Percentiles rank a stretch among this genome's conserved stretches.
Evolutionary conservation across 2,888 invertebrate genomes (phyloP).

Genomic region (Pyralis farinalis): DNA sequence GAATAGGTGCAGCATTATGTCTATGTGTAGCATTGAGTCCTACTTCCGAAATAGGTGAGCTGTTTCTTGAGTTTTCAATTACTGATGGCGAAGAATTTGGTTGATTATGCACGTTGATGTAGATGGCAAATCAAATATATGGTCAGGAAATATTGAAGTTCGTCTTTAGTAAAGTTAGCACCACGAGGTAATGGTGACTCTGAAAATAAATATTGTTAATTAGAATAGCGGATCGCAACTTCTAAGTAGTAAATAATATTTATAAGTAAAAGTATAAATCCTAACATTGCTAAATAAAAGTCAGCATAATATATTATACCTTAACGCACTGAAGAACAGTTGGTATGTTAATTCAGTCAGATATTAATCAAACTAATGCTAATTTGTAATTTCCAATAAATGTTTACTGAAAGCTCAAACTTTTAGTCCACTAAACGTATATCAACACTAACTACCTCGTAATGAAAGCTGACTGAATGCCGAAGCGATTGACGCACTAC

Average conservation of each 20-base stretch:
- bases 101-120: not conserved
- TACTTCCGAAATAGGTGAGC: not conserved
- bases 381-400: too few relatives aligned
- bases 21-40: too few relatives aligned
- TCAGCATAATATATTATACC: too few relatives aligned
- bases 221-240: too few relatives aligned
- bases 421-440: too few relatives aligned
- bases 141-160: slow-evolving; percentile 9
- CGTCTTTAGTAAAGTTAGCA: slow-evolving; percentile 2
- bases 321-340: too few relatives aligned
- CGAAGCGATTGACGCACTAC: not conserved
- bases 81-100: not conserved
- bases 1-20: too few relatives aligned
- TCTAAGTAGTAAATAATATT: too few relatives aligned
- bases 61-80: not conserved
- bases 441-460: not conserved
- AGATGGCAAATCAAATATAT: slow-evolving; percentile 8
- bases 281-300: too few relatives aligned
- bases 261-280: not conserved
- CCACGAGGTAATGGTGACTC: not conserved
- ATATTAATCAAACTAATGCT: too few relatives aligned
- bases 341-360: too few relatives aligned
- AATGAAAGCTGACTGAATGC: not conserved
- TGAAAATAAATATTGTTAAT: not conserved
- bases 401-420: too few relatives aligned